phyloP scores from a whole-genome alignment of 2,888 invertebrate species.

The Campaea margaritaria region DNA sequence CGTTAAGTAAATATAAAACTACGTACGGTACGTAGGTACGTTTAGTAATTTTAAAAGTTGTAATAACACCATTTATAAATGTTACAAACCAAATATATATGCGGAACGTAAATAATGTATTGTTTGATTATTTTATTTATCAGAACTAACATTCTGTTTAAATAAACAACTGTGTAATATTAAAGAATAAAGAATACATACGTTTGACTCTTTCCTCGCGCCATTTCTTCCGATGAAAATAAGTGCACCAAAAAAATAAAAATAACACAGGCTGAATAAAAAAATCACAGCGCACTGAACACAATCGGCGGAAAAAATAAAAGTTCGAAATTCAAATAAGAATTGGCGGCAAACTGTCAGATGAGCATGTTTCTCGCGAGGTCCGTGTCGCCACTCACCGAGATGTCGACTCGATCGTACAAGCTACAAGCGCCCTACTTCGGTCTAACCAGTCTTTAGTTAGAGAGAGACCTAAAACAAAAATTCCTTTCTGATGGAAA shows the following conservation, averaged over 20 bases:
- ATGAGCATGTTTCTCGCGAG: conserved; percentile 78
- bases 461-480: conserved; percentile 68
- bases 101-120: background rate
- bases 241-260: conserved; percentile 49
- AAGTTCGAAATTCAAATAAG: conserved; percentile 59
- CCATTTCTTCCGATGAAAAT: conserved; percentile 61
- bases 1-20: too few species aligned
- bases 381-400: conserved; percentile 79
- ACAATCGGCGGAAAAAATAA: conserved; percentile 49
- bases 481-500: conserved; percentile 48
- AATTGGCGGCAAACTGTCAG: conserved; percentile 78
- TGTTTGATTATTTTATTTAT: conserved; percentile 4
- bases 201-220: conserved; percentile 71
- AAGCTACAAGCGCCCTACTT: conserved; percentile 79
- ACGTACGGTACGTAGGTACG: too few species aligned
- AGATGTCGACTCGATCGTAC: conserved; percentile 78
- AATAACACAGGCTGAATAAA: conserved; percentile 52
- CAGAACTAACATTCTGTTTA: background rate
- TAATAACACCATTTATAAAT: too few species aligned
- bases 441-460: conserved; percentile 72
- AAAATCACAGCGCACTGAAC: conserved; percentile 58
- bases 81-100: background rate
- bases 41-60: too few species aligned
- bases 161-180: background rate
- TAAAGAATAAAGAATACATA: conserved; percentile 56